Evolutionary conservation across 2,113 vertebrate species (phyloP).

Genomic region (Oryzias celebensis): DNA sequence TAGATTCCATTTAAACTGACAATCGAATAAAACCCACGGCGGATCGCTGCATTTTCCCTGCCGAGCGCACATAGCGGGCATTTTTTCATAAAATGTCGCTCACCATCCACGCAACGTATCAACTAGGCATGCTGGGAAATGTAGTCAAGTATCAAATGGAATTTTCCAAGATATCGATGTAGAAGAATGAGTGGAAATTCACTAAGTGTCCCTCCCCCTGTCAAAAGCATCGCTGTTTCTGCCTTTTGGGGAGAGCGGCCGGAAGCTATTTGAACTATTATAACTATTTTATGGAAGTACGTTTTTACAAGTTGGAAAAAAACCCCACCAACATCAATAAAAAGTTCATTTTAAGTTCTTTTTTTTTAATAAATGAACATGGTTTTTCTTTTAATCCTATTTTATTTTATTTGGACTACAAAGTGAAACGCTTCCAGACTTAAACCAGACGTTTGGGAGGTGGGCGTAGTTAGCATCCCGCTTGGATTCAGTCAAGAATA

Average conservation of each 20-base stretch:
- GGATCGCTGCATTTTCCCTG: not conserved
- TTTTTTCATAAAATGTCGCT: not conserved
- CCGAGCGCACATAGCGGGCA: not conserved
- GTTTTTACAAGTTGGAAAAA: no score
- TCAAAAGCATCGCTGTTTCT: conserved; percentile 16
- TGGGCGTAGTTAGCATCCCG: no score
- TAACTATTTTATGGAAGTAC: no score
- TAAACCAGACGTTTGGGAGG: no score
- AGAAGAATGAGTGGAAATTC: conserved; percentile 59
- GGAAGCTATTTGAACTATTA: conserved; percentile 4
- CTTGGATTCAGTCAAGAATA: no score
- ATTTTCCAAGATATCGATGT: conserved; percentile 54
- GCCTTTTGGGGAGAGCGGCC: conserved; percentile 34
- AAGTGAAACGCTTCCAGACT: no score
- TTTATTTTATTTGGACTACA: no score
- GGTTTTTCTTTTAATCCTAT: no score
- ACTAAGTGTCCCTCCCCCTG: conserved; percentile 32
- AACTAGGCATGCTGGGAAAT: conserved; percentile 60
- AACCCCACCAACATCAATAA: no score
- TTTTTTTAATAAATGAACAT: no score
- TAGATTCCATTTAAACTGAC: not conserved
- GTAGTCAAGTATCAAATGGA: conserved; percentile 61
- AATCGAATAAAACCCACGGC: not conserved
- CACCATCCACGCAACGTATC: not conserved
- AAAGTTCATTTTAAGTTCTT: no score